phyloP scores from a whole-genome alignment of 2,113 vertebrate species.

The Mobula hypostoma region DNA sequence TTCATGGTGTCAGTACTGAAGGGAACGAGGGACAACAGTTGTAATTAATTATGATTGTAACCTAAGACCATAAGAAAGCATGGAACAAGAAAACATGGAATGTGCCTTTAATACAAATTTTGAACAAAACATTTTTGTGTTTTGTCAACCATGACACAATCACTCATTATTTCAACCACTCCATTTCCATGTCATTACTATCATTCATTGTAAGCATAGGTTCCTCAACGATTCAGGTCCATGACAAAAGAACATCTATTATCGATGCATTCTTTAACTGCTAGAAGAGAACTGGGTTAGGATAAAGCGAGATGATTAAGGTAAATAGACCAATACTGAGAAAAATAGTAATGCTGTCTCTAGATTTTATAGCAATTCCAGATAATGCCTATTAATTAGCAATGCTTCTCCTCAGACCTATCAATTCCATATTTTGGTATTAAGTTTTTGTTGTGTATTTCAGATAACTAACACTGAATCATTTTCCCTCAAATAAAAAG shows the following conservation, averaged over 20 bases:
- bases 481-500: background rate
- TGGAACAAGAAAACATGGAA: constrained; percentile 20
- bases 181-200: background rate
- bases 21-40: background rate
- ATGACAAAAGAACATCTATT: background rate
- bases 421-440: background rate
- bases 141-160: background rate
- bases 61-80: constrained; percentile 4
- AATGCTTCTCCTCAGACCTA: background rate
- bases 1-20: background rate
- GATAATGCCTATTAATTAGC: background rate
- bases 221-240: background rate
- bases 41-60: constrained; percentile 26
- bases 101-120: constrained; percentile 13
- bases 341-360: background rate
- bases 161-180: background rate
- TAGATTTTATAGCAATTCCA: background rate
- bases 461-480: background rate
- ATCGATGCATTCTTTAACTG: background rate
- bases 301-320: background rate
- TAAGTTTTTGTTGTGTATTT: background rate
- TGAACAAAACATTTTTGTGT: background rate
- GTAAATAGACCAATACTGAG: background rate
- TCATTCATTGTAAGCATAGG: background rate
- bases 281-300: background rate